Base-by-base conservation (phyloP, 2,888 invertebrate species). In the Rhingia rostrata region DNA sequence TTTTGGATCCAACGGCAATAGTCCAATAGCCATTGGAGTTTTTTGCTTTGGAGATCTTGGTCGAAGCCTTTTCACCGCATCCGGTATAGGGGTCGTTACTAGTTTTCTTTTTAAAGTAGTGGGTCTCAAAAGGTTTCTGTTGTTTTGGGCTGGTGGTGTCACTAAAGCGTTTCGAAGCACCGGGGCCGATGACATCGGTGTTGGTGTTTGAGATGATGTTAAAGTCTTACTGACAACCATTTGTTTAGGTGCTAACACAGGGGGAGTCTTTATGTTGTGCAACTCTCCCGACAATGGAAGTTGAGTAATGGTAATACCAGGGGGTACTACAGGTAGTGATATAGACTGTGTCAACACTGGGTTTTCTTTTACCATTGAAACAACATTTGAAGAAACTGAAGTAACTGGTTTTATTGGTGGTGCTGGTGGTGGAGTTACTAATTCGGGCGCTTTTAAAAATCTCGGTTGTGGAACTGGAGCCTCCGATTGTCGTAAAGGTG, bases 41-140 rank as follows among this genome's bases (percentile, higher is more conserved):
- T 53, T 66, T 7, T 60, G 60, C 39, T 69, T 77, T 9, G 83
- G 83, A 0, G 78, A 79, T 35, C 79, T 67, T 9, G 82, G 47
- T 2, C 83, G 78, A 12, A 83, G 73, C 12, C 41, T 56, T 47
- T 83, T 83, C 4, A 58, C 47, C 10, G 45, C 12, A 14, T 83
- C 69, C n/a, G 51, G 12, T 9, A 9, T n/a, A n/a, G 37, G 33
- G 0, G 14, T 33, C 0, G 45, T 4, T 2, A 12, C 54, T 0
- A 37, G 43, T 61, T 69, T 83, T 58, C 83, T 61, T 9, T 77
- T 77, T 12, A 67, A 32, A n/a, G 53, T 30, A 30, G 49, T 58
- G 6, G 45, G 66, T 4, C 35, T 35, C 6, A 7, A 10, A 7
- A 12, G 30, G n/a, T 2, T 22, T 41, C 22, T 33, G 4, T 9